These are phyloP conservation scores for Pagrus major DNA, from an alignment of 2,113 vertebrate genomes.

Conservation along the genomic window DNA sequence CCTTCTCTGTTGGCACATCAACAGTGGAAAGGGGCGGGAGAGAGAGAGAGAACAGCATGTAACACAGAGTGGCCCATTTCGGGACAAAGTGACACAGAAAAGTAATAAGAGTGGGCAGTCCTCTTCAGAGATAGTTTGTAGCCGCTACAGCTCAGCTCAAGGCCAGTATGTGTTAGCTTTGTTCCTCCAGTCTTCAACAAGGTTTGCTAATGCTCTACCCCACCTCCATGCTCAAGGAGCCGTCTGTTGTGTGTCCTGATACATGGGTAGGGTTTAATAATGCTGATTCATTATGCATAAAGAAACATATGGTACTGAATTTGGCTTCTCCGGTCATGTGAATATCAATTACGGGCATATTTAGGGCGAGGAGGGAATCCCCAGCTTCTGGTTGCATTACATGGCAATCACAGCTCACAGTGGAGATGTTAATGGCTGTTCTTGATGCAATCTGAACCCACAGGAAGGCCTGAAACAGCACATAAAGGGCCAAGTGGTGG, in stretches of 20 bases:
- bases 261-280: slow-evolving; percentile 25
- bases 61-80: slow-evolving; percentile 30
- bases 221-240: slow-evolving; percentile 23
- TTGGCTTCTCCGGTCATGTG: slow-evolving; percentile 42
- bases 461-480: slow-evolving; percentile 2
- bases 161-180: neutral
- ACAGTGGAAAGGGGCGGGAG: neutral
- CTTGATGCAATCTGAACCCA: neutral
- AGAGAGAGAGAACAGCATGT: neutral
- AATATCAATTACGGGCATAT: slow-evolving; percentile 22
- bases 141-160: neutral
- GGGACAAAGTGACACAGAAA: slow-evolving; percentile 53
- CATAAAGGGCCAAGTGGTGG: slow-evolving; percentile 2
- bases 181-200: slow-evolving; percentile 3
- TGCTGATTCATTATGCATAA: slow-evolving; percentile 59
- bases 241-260: neutral
- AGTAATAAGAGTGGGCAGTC: neutral
- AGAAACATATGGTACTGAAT: slow-evolving; percentile 43
- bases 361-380: slow-evolving; percentile 10
- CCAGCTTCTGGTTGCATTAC: neutral
- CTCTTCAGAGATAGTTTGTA: slow-evolving; percentile 13
- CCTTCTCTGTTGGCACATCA: slow-evolving; percentile 37
- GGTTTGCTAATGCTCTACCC: slow-evolving; percentile 1
- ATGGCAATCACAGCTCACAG: neutral
- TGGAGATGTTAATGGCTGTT: neutral